phyloP scores from a whole-genome alignment of 2,888 invertebrate genomes.

The Tortricodes alternella region DNA sequence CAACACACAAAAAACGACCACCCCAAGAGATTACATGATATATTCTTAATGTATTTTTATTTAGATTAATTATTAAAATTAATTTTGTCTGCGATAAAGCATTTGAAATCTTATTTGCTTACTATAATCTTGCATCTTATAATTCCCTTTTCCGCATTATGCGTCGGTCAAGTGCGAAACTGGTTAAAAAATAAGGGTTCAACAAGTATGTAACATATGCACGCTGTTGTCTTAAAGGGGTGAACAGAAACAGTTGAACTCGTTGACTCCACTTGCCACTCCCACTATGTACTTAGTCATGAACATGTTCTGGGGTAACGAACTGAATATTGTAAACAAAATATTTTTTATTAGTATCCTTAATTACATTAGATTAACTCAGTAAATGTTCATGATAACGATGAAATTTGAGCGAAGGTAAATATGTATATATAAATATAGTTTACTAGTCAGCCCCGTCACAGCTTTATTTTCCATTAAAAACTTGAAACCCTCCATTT shows the following conservation, averaged over 20 bases:
- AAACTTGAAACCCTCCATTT: no score
- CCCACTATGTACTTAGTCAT: not conserved
- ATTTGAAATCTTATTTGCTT: not conserved
- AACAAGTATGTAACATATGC: constrained; percentile 21
- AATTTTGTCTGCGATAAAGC: not conserved
- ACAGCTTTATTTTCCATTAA: no score
- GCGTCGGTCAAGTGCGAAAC: constrained; percentile 1
- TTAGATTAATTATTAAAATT: no score
- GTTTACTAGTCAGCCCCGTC: no score
- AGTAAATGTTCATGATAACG: no score
- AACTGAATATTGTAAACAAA: not conserved
- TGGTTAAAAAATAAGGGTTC: not conserved
- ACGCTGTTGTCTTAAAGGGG: constrained; percentile 3
- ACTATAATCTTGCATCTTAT: not conserved
- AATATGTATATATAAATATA: no score
- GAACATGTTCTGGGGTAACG: not conserved
- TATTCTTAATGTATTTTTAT: no score
- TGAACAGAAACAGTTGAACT: constrained; percentile 14
- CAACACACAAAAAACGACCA: no score
- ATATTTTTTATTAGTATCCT: not conserved
- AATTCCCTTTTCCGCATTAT: not conserved
- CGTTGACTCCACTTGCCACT: constrained; percentile 13
- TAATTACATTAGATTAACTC: no score
- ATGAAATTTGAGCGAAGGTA: no score
- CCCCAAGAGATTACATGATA: no score